phyloP scores from a whole-genome alignment of 2,113 vertebrate genomes.

The Dryoscopus gambensis region DNA sequence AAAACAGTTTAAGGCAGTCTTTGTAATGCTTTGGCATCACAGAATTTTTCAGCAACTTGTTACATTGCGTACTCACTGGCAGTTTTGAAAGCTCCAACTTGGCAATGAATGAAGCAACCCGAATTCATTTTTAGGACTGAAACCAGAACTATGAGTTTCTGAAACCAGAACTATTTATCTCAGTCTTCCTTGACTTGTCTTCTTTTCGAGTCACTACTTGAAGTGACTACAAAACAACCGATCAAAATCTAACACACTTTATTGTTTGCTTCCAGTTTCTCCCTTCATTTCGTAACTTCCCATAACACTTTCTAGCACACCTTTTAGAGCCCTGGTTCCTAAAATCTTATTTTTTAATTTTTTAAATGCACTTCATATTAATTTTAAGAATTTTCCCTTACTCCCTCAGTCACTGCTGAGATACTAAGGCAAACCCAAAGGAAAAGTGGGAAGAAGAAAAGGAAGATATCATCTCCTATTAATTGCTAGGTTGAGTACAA shows the following conservation, averaged over 20 bases:
- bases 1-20: background rate
- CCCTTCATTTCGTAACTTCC: background rate
- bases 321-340: background rate
- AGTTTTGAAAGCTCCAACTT: background rate
- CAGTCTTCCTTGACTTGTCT: background rate
- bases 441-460: background rate
- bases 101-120: background rate
- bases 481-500: background rate
- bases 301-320: background rate
- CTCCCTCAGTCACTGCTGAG: background rate
- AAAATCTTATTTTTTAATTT: background rate
- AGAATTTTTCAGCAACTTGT: background rate
- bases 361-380: background rate
- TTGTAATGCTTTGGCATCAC: background rate
- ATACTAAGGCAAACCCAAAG: background rate
- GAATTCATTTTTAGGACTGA: background rate
- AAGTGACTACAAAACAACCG: background rate
- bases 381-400: background rate
- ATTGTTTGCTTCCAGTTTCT: background rate
- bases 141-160: background rate
- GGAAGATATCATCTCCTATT: background rate
- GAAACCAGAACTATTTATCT: background rate
- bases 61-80: background rate
- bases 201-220: background rate
- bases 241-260: background rate